phyloP scores from a whole-genome alignment of 2,888 invertebrate genomes.

The Lomographa bimaculata region DNA sequence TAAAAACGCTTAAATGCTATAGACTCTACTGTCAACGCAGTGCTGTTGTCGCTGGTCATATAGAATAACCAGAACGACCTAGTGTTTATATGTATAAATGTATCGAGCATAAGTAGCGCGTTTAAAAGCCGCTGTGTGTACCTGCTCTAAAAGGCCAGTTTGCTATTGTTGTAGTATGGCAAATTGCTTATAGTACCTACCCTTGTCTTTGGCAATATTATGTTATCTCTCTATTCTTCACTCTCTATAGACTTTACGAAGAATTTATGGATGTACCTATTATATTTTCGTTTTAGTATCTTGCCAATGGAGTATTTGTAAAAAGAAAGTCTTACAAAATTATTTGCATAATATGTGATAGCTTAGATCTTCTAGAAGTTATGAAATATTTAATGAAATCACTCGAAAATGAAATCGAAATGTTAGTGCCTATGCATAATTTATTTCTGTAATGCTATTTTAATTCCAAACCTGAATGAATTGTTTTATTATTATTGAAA shows the following conservation, averaged over 20 bases:
- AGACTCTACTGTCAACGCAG: too few species aligned
- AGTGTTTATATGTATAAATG: too few species aligned
- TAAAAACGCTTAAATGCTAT: too few species aligned
- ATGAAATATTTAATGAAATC: constrained; percentile 54
- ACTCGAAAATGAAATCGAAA: constrained; percentile 55
- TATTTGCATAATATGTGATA: constrained; percentile 74
- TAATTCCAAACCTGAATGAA: constrained; percentile 37
- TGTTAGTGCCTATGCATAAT: constrained; percentile 59
- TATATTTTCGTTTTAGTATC: constrained; percentile 65
- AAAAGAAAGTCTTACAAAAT: constrained; percentile 61
- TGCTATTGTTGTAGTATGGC: constrained; percentile 77
- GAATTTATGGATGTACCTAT: constrained; percentile 64
- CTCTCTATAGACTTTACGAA: constrained; percentile 74
- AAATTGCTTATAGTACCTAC: constrained; percentile 65
- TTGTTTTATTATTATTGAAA: constrained; percentile 46
- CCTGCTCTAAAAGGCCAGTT: constrained; percentile 58
- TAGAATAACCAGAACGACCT: too few species aligned
- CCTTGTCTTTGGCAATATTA: constrained; percentile 58
- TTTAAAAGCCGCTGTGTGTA: too few species aligned
- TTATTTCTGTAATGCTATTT: constrained; percentile 48
- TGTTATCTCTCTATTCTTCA: constrained; percentile 71
- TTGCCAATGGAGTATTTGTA: constrained; percentile 80
- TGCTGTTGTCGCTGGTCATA: too few species aligned
- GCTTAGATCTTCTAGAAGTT: constrained; percentile 73
- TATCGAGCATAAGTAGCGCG: too few species aligned